A percentile compares a stretch with the other conserved stretches of the same genome.
Conservation (phyloP, 2,797 vertebrate species). For the Melanotaenia maccullochi region DNA sequence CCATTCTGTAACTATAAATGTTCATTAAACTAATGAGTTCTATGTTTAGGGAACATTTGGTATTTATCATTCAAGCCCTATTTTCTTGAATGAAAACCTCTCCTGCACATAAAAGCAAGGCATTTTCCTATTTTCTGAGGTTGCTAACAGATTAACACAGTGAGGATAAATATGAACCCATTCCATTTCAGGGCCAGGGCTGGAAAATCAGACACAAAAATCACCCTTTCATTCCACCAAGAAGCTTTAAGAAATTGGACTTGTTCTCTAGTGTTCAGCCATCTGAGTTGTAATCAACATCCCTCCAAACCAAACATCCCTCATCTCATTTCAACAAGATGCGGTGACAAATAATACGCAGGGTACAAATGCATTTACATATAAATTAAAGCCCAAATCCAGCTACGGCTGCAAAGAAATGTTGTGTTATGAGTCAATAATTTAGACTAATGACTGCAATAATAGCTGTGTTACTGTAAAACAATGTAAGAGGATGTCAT, state of each 20-base stretch:
- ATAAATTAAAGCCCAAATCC: conserved; percentile 76
- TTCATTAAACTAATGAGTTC: conserved; percentile 1
- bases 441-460: conserved; percentile 76
- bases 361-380: conserved; percentile 76
- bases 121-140: conserved; percentile 14
- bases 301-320: conserved; percentile 55
- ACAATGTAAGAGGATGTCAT: conserved; percentile 64
- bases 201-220: conserved; percentile 27
- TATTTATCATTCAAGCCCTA: not conserved
- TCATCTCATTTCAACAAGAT: conserved; percentile 71
- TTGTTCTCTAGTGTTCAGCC: conserved; percentile 42
- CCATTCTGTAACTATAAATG: conserved; percentile 13
- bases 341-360: conserved; percentile 73
- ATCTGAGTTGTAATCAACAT: conserved; percentile 62
- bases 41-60: not conserved
- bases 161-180: conserved; percentile 20
- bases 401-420: conserved; percentile 47
- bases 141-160: conserved; percentile 3
- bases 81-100: conserved; percentile 3
- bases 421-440: conserved; percentile 69
- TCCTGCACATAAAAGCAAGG: not conserved
- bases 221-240: conserved; percentile 1
- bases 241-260: conserved; percentile 45
- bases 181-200: conserved; percentile 1
- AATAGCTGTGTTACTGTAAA: conserved; percentile 64